These are phyloP conservation scores for Castor canadensis DNA, from an alignment of 2,113 vertebrate species.

Conservation along the genomic window DNA sequence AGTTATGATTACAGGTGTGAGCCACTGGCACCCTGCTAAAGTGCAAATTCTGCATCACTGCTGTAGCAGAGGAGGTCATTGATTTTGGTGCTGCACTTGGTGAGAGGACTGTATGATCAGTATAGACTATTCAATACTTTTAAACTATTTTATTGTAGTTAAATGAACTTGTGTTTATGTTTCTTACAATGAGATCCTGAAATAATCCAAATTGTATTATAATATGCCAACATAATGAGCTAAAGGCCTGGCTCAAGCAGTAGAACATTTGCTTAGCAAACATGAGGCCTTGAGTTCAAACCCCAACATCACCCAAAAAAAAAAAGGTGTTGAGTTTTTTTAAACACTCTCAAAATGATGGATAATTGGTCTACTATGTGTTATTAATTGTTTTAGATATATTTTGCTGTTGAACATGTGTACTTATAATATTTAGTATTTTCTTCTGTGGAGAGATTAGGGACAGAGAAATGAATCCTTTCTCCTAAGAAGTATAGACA, in stretches of 20 bases:
- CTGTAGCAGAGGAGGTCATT: neutral
- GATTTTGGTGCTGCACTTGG: neutral
- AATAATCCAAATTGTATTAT: slow-evolving; percentile 19
- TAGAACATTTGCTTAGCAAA: too few species aligned
- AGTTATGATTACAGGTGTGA: too few species aligned
- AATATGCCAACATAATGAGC: neutral
- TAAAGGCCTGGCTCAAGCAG: too few species aligned
- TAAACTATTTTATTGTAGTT: neutral
- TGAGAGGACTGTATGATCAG: neutral
- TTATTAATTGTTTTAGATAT: neutral
- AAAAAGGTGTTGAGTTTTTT: neutral
- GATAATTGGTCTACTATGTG: neutral
- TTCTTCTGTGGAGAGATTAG: neutral
- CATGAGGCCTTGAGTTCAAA: too few species aligned
- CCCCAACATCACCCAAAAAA: too few species aligned
- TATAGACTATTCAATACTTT: neutral
- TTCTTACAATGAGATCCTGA: neutral
- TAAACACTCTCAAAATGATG: neutral
- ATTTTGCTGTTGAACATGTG: neutral
- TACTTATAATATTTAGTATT: neutral
- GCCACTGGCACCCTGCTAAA: too few species aligned
- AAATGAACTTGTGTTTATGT: neutral
- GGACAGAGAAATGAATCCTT: neutral
- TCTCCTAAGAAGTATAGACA: neutral
- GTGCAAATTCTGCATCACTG: neutral